Percentiles rank a stretch among this genome's conserved stretches.
phyloP scores from a whole-genome alignment of 2,888 invertebrate species.

The Apodemia duryi region DNA sequence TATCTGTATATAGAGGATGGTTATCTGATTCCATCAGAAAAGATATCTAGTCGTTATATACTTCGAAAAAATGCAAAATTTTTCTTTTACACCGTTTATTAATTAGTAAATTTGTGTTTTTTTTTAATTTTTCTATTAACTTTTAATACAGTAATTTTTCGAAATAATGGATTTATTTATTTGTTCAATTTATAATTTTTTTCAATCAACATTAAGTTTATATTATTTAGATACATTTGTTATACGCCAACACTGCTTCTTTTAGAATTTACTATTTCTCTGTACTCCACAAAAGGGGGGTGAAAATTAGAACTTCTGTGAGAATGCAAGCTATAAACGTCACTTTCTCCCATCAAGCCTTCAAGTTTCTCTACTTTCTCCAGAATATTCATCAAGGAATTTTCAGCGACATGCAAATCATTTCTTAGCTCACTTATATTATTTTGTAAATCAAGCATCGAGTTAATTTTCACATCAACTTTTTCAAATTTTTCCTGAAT shows the following conservation, averaged over 20 bases:
- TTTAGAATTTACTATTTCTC: background rate
- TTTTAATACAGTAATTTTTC: too few species aligned
- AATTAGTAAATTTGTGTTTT: too few species aligned
- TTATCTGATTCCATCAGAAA: too few species aligned
- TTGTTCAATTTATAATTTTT: too few species aligned
- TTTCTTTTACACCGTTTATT: too few species aligned
- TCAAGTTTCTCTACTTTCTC: slow-evolving; percentile 50
- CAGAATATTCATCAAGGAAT: slow-evolving; percentile 37
- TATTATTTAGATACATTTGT: background rate
- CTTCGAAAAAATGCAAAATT: too few species aligned
- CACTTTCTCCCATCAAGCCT: slow-evolving; percentile 29
- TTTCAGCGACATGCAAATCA: slow-evolving; percentile 41
- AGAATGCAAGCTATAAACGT: slow-evolving; percentile 37
- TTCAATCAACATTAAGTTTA: too few species aligned
- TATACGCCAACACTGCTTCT: background rate
- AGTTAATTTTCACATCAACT: slow-evolving; percentile 51
- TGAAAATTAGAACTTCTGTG: slow-evolving; percentile 26
- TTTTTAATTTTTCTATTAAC: too few species aligned
- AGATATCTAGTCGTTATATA: too few species aligned
- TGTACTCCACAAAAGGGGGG: background rate
- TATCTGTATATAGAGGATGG: too few species aligned
- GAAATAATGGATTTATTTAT: too few species aligned
- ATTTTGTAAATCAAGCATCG: slow-evolving; percentile 50
- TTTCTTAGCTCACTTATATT: slow-evolving; percentile 43
- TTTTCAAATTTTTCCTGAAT: slow-evolving; percentile 49